Evolutionary conservation across 37 sponge, comb jelly and placozoan species (phyloP), one percentile per base, ranked within the genome.

Genomic region (Trichoplax adhaerens): DNA sequence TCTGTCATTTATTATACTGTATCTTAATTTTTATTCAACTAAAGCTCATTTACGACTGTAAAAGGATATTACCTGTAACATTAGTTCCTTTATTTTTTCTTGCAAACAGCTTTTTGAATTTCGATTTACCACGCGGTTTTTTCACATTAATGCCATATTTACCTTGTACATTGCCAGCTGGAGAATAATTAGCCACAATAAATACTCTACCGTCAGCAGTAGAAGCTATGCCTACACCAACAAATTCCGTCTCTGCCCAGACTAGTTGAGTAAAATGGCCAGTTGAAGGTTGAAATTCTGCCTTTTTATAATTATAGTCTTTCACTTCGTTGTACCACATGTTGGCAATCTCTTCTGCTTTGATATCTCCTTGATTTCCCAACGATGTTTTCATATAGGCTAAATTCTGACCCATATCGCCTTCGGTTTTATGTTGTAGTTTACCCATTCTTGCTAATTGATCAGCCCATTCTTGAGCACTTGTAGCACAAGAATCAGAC

Each of bases 201-300:
- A 64, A 85, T 10, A 65, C 70, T 6, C 55, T 73, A 50, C 73
- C 79, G 0, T 87, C 79, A 3, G 59, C 70, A 10, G 55, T 53
- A 12, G 46, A 55, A 1, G 74, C 78, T 2, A 52, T 72, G 1
- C 80, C 91, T 12, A 83, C 59, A 0, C 91, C 91, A 3, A 84
- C 65, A 58, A 86, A 81, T 1, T 80, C 86, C 4, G 94, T 86
- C 54, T 58, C 69, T 6, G 66, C 73, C 94, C 94, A 94, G 63
- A 94, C 85, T n/a, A 94, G 10, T 72, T 94, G 94, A 4, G 94
- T 94, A 68, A 94, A 94, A 79, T 94, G 94, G 4, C 94, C 94
- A 29, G 91, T 88, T 59, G 52, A 65, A 1, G 78, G 29, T 29
- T 29, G 29, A 61, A 94, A 94, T 0, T 82, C 82, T 0, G 91